These are phyloP conservation scores for Agelaius tricolor DNA, from an alignment of 2,113 vertebrate species.

Conservation along the genomic window DNA sequence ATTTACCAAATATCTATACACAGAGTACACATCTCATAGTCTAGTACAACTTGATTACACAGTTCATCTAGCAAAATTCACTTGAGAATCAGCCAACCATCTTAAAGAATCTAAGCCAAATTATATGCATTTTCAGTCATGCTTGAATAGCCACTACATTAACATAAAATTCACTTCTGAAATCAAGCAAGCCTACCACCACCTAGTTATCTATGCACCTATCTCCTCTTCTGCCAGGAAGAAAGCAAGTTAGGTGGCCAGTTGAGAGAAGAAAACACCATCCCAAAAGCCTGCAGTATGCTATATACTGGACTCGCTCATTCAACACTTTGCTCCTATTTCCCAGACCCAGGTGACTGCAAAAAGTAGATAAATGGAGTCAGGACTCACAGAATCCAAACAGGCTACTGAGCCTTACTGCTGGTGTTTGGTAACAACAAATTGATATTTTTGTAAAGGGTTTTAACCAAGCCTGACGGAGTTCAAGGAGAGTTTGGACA, in stretches of 20 bases:
- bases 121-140: neutral
- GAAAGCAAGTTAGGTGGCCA: neutral
- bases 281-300: neutral
- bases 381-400: neutral
- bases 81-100: neutral
- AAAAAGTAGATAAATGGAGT: neutral
- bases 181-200: neutral
- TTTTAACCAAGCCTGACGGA: neutral
- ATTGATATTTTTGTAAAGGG: rapidly evolving
- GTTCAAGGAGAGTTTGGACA: neutral
- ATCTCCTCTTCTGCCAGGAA: neutral
- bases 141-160: neutral
- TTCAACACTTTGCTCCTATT: neutral
- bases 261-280: neutral
- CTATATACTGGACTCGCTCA: neutral
- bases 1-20: neutral
- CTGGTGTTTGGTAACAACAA: neutral
- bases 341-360: neutral
- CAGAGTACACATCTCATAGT: neutral
- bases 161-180: neutral
- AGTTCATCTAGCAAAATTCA: slow-evolving; percentile 12
- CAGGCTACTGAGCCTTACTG: neutral
- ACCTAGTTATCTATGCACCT: neutral
- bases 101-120: neutral
- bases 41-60: neutral